Evolutionary conservation across 2,797 vertebrate genomes (phyloP).

Genomic region (Myiothlypis chrysogaster): DNA sequence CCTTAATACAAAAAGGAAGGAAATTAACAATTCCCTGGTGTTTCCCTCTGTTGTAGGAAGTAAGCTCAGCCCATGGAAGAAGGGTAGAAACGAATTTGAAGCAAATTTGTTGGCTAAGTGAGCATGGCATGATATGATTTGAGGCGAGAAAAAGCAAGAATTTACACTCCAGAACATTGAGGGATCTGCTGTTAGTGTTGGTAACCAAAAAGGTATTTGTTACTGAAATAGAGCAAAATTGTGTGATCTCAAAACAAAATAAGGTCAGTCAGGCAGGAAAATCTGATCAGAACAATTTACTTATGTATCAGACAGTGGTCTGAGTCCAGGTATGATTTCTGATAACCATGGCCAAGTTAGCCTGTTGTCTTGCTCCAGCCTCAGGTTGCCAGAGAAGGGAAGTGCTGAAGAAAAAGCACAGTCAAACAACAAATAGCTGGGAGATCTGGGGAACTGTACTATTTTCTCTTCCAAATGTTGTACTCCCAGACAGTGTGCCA

Average conservation of each 20-base stretch:
- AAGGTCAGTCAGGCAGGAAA: neutral
- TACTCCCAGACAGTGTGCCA: rapidly evolving
- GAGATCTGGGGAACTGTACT: neutral
- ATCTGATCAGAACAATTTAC: neutral
- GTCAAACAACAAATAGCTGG: neutral
- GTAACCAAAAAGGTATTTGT: neutral
- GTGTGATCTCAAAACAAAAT: neutral
- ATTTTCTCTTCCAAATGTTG: neutral
- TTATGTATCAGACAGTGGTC: neutral
- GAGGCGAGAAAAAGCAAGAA: neutral
- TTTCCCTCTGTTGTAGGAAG: neutral
- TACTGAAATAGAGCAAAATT: neutral
- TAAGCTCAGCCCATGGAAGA: neutral
- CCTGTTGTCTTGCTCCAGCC: neutral
- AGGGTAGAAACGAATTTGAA: neutral
- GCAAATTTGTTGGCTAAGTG: neutral
- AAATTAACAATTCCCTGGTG: neutral
- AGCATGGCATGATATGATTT: neutral
- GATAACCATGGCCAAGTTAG: neutral
- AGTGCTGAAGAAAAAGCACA: neutral
- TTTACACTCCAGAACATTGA: neutral
- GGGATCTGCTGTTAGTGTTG: neutral
- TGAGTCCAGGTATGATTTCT: neutral
- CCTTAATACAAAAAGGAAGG: neutral
- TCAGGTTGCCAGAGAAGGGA: neutral